Base-by-base conservation (phyloP, 2,113 vertebrate genomes). In the Anthoscopus minutus region DNA sequence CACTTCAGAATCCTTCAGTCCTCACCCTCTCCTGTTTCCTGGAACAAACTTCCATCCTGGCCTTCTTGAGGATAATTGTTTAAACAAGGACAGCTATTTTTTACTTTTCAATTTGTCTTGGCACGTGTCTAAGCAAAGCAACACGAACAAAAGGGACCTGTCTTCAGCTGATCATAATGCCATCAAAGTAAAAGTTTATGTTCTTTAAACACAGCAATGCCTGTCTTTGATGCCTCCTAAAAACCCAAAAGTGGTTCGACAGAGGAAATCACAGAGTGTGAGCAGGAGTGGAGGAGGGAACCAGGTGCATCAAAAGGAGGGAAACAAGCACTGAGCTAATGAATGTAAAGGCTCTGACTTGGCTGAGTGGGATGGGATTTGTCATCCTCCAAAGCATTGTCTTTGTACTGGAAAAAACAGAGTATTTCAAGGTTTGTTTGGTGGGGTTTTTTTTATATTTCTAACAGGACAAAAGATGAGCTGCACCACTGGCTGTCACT, bases 281-380 rank as follows among this genome's bases (percentile, higher is more conserved):
- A 73, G 80, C 79, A 89, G 88, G 81, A 80, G 81, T 33, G 94
- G 92, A 93, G 92, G 81, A 67, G 84, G 87, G 24, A 95, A 48
- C 71, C 82, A 81, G 87, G 65, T 76, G 72, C 71, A 60, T 33
- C 57, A 33, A 62, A 56, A 76, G 58, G 82, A 92, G 61, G 18
- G 53, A 71, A 91, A 87, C 57, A 87, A 87, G 83, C 78, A 92
- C 67, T 31, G 88, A 95, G 86, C 50, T 86, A 77, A 87, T 25
- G 66, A 94, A 77, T 5, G 71, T 7, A 2, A 78, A 88, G 65
- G 40, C 76, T 89, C 73, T 33, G 37, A 54, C 88, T 91, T 38
- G 80, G 53, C 54, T 92, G 92, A 91, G 93, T 84, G 71, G 92
- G 92, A 80, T 83, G 91, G 3, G 80, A 92, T 96, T 96, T 96